Evolutionary conservation across 2,113 vertebrate species (phyloP).

Genomic region (Trogon surrucura): DNA sequence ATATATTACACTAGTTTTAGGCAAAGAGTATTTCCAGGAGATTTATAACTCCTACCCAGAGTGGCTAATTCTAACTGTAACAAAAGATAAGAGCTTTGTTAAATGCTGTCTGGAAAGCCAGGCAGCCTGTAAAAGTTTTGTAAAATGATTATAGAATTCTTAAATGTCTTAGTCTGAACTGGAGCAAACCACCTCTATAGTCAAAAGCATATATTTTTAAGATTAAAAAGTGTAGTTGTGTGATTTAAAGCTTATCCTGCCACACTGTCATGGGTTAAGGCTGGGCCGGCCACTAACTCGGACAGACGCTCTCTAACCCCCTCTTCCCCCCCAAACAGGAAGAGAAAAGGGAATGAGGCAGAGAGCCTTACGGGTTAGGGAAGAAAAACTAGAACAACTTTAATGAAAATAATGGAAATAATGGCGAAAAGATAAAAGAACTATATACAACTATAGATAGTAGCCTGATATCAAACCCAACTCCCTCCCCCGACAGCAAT

Average conservation of each 20-base stretch:
- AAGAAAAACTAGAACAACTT: no score
- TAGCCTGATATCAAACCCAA: no score
- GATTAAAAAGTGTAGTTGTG: background rate
- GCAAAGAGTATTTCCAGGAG: background rate
- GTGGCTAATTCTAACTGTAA: background rate
- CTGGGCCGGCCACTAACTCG: no score
- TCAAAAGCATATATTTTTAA: background rate
- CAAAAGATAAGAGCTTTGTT: background rate
- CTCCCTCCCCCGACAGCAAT: no score
- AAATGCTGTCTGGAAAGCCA: background rate
- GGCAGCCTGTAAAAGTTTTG: background rate
- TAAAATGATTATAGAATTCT: background rate
- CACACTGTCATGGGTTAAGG: background rate
- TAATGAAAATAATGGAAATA: no score
- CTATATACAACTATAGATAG: no score
- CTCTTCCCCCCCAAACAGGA: no score
- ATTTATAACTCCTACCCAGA: background rate
- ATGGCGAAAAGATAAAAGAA: no score
- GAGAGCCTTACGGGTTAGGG: no score
- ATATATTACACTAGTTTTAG: background rate
- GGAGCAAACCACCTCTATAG: background rate
- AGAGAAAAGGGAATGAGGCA: no score
- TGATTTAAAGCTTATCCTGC: background rate
- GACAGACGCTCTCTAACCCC: no score
- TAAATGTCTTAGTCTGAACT: background rate